phyloP scores from a whole-genome alignment of 1,140 invertebrate genomes.

The Brachionus rotundiformis region DNA sequence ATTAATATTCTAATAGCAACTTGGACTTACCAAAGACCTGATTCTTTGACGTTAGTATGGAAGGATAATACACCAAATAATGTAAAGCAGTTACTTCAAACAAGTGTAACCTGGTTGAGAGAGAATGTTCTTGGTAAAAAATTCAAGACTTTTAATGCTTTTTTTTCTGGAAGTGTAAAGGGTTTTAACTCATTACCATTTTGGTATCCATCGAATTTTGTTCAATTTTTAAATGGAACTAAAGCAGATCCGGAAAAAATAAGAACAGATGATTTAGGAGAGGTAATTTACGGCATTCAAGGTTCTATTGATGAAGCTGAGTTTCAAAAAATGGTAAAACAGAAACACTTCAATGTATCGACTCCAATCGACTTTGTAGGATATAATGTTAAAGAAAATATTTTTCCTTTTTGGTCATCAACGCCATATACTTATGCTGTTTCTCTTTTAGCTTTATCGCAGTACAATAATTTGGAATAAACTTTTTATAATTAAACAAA shows the following conservation, averaged over 20 bases:
- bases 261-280: neutral
- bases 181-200: constrained; percentile 56
- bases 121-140: constrained; percentile 55
- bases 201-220: constrained; percentile 56
- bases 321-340: constrained; percentile 54
- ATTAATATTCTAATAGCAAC: constrained; percentile 56
- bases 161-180: constrained; percentile 60
- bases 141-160: constrained; percentile 59
- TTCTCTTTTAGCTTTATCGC: constrained; percentile 55
- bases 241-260: constrained; percentile 48
- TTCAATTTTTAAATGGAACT: constrained; percentile 57
- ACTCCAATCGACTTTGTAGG: constrained; percentile 56
- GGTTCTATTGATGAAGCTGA: constrained; percentile 53
- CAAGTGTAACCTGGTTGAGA: constrained; percentile 55
- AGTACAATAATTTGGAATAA: constrained; percentile 55
- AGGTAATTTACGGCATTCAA: constrained; percentile 54
- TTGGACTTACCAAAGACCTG: constrained; percentile 55
- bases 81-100: constrained; percentile 55
- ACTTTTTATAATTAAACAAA: too few species aligned
- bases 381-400: constrained; percentile 54
- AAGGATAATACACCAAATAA: constrained; percentile 54
- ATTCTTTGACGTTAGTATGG: constrained; percentile 52
- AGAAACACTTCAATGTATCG: constrained; percentile 56
- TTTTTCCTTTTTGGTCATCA: constrained; percentile 58
- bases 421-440: constrained; percentile 57